Base-by-base conservation (phyloP, 2,888 invertebrate species). In the Noctuana brunneofusca region DNA sequence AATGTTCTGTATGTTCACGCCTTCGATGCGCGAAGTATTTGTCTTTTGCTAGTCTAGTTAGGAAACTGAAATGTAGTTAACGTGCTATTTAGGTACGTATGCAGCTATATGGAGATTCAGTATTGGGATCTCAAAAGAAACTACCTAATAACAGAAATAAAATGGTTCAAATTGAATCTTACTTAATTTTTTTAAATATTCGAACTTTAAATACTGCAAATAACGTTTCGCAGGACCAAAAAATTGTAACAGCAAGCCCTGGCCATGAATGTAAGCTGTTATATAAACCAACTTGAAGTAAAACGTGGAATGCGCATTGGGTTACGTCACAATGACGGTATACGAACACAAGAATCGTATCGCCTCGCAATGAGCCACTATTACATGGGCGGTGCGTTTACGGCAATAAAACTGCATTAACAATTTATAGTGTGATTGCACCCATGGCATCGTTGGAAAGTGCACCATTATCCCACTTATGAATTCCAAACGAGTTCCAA, bases 401-500 rank as follows among this genome's bases (percentile, higher is more conserved):
- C 62, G 54, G 66, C 63, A 70, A 67, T 71, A 68, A 66, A 65
- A 64, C 24, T 65, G 52, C 63, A 67, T 67, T 67, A 69, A 68
- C 69, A 67, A 72, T 72, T 72, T 72, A 64, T 69, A 64, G 64
- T 64, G 67, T 69, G 69, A 73, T 72, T 72, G 65, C 69, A 38
- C 38, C 58, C 52, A 59, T 65, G 64, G 62, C 62, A 32, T 46
- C 38, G 18, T 35, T 58, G 62, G 53, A 58, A 58, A 64, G 58
- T 59, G 52, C 48, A 53, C 54, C 32, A 65, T 68, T 60, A 64
- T 52, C 46, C 52, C 53, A 62, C 48, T 62, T 62, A 55, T 62
- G 38, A 30, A 55, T 55, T 62, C 49, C 14, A 14, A 38, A 62
- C 62, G 38, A 55, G 62, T 38, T 41, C 41, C 55, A 62, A 62